Conservation (phyloP, 2,888 invertebrate species). For the Pediacus dermestoides region DNA sequence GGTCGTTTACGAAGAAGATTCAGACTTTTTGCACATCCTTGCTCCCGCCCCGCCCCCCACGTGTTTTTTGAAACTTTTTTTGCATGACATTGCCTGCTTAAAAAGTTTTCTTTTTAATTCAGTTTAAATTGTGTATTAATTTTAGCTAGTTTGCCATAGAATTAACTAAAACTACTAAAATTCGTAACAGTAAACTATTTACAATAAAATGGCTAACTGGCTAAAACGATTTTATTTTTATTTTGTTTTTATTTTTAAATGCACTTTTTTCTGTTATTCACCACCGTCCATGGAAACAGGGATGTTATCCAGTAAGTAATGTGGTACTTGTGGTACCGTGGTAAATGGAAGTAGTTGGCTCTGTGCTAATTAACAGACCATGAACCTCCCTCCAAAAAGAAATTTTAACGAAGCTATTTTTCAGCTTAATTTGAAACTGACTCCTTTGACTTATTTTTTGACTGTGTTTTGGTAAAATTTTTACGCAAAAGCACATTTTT, state of each 20-base stretch:
- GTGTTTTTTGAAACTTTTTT: slow-evolving; percentile 49
- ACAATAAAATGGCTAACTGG: too few species aligned
- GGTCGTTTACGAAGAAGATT: slow-evolving; percentile 59
- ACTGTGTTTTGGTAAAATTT: slow-evolving; percentile 34
- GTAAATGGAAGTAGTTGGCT: too few species aligned
- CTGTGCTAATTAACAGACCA: too few species aligned
- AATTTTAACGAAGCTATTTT: too few species aligned
- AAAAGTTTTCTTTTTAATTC: slow-evolving; percentile 55
- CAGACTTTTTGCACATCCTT: slow-evolving; percentile 63
- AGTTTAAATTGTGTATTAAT: slow-evolving; percentile 40
- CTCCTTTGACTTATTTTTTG: slow-evolving; percentile 15
- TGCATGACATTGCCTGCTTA: slow-evolving; percentile 71
- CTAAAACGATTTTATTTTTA: slow-evolving; percentile 20
- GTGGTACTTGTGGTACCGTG: slow-evolving; percentile 31
- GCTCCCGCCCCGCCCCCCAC: slow-evolving; percentile 60
- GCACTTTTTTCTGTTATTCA: slow-evolving; percentile 62
- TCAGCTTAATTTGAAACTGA: too few species aligned
- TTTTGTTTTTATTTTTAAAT: slow-evolving; percentile 55
- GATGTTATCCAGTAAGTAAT: slow-evolving; percentile 73
- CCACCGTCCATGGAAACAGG: slow-evolving; percentile 58
- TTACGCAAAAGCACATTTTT: slow-evolving; percentile 20
- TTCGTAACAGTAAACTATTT: slow-evolving; percentile 14
- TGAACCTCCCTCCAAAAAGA: too few species aligned
- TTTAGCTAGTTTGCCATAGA: slow-evolving; percentile 1
- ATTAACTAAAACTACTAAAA: slow-evolving; percentile 5